Evolutionary conservation across 1,140 invertebrate genomes (phyloP).

Genomic region (Conus betulinus): DNA sequence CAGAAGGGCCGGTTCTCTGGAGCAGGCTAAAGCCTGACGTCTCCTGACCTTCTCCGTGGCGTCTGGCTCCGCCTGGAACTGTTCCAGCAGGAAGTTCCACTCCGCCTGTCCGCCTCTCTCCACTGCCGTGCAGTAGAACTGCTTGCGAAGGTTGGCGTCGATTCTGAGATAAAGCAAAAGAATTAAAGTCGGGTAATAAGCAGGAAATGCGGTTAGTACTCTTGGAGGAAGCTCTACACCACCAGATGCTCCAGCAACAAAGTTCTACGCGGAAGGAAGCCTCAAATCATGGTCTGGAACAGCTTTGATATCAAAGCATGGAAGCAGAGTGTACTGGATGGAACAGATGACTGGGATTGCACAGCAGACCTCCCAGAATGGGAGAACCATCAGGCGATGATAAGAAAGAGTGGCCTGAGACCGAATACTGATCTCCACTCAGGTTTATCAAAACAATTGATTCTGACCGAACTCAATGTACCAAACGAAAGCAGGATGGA

Average conservation of each 20-base stretch:
- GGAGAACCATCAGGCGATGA: too few relatives aligned
- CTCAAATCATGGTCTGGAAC: not conserved
- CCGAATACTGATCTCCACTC: too few relatives aligned
- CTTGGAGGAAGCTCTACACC: too few relatives aligned
- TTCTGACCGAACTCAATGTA: too few relatives aligned
- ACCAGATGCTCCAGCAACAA: too few relatives aligned
- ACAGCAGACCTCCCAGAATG: too few relatives aligned
- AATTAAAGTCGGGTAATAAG: not conserved
- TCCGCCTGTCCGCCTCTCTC: slow-evolving; percentile 83
- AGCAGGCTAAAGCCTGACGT: slow-evolving; percentile 85
- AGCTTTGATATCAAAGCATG: not conserved
- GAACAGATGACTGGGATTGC: not conserved
- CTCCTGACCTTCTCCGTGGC: slow-evolving; percentile 75
- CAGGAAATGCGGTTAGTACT: not conserved
- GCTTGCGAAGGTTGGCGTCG: slow-evolving; percentile 83
- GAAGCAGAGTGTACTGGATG: not conserved
- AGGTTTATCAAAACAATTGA: too few relatives aligned
- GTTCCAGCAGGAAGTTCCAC: slow-evolving; percentile 86
- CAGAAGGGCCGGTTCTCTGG: slow-evolving; percentile 68
- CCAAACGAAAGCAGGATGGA: too few relatives aligned
- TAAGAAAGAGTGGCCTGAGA: too few relatives aligned
- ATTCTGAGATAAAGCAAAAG: slow-evolving; percentile 78
- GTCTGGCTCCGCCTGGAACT: slow-evolving; percentile 81
- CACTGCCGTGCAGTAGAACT: slow-evolving; percentile 86
- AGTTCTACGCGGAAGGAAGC: too few relatives aligned